Conservation (phyloP, 2,888 invertebrate genomes). For the Spodoptera picta region DNA sequence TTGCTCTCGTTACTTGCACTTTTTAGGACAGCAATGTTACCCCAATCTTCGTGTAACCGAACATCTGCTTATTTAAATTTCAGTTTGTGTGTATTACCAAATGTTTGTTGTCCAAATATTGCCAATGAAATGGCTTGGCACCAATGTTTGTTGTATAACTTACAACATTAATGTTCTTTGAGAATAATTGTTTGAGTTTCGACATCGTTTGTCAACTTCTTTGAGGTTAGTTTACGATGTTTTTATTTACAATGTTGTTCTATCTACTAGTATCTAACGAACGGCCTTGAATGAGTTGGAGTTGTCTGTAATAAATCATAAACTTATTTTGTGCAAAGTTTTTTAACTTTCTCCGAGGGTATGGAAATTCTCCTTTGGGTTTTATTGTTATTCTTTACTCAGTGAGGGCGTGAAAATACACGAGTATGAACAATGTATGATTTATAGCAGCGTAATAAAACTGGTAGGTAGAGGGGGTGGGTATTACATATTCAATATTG, state of each 20-base stretch:
- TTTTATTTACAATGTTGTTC: constrained; percentile 4
- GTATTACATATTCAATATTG: constrained; percentile 15
- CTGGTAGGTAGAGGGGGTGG: not conserved
- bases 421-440: not conserved
- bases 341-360: constrained; percentile 7
- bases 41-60: constrained; percentile 29
- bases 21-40: constrained; percentile 62
- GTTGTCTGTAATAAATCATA: constrained; percentile 28
- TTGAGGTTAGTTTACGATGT: not conserved
- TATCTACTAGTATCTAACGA: not conserved
- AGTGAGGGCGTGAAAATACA: constrained; percentile 1
- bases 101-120: constrained; percentile 16
- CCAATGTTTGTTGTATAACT: constrained; percentile 12
- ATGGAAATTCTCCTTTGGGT: constrained; percentile 9
- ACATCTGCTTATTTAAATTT: constrained; percentile 42
- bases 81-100: not conserved
- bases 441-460: constrained; percentile 11
- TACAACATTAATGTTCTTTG: constrained; percentile 4
- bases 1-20: constrained; percentile 79
- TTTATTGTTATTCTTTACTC: constrained; percentile 20
- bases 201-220: not conserved
- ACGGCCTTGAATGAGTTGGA: constrained; percentile 5
- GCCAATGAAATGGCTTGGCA: not conserved
- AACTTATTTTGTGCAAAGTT: constrained; percentile 22
- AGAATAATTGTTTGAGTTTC: constrained; percentile 7